Percentiles rank a stretch among this genome's conserved stretches.
phyloP scores from a whole-genome alignment of 2,113 vertebrate genomes.

The Sturnus vulgaris region DNA sequence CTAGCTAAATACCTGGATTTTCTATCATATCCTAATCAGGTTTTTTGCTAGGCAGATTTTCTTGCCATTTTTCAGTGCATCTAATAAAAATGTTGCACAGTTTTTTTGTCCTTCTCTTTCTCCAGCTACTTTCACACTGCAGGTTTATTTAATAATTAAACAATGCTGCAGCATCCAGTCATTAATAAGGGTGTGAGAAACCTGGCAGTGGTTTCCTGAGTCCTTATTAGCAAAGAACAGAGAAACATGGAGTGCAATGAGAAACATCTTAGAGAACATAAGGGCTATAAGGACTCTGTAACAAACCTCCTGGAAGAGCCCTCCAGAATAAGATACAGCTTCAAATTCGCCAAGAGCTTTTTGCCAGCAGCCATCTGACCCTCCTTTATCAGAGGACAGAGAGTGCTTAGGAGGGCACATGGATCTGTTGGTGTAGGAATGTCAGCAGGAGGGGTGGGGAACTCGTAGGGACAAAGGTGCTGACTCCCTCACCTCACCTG shows the following conservation, averaged over 20 bases:
- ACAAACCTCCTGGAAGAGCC: background rate
- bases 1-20: background rate
- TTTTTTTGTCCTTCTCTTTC: background rate
- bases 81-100: background rate
- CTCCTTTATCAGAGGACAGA: background rate
- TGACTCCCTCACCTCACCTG: background rate
- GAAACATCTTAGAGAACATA: background rate
- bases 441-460: background rate
- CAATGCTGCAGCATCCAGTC: background rate
- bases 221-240: background rate
- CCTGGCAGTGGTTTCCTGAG: background rate
- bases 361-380: background rate
- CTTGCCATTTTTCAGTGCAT: background rate
- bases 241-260: background rate
- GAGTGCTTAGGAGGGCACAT: background rate
- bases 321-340: background rate
- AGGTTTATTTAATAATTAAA: constrained; percentile 21
- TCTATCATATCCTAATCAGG: background rate
- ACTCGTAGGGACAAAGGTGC: background rate
- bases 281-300: background rate
- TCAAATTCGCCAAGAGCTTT: background rate
- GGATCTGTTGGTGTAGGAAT: background rate
- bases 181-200: background rate
- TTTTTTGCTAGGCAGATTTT: background rate
- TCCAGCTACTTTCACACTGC: background rate